Evolutionary conservation across 2,888 invertebrate species (phyloP), one percentile per base, ranked within the genome.

Genomic region (Ormyrus thymus): DNA sequence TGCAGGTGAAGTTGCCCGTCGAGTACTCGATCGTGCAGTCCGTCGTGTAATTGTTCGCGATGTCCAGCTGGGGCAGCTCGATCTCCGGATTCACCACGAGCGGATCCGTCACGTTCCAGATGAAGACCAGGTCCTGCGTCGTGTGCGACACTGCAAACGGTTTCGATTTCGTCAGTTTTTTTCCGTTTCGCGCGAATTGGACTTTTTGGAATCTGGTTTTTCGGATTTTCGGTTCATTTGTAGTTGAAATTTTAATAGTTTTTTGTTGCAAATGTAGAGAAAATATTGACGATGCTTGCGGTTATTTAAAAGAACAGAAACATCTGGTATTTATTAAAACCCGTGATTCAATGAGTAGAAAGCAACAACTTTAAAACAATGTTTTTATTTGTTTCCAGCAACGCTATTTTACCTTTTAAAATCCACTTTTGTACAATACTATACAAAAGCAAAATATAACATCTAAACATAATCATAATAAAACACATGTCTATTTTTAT

Each of bases 1-100:
- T 91, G 88, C 97, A 97, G 10, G 97, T 97, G 90, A 97, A 97
- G 90, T 97, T 97, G n/a, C 97, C 95, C 79, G 95, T 95, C 45
- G 95, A 95, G 87, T 96, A 95, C 90, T 96, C 94, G 78, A 95
- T 94, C 61, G 97, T 97, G 87, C 97, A 97, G 89, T 97, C 97
- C n/a, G 94, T 94, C 1, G 97, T 97, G 86, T 95, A 95, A 90
- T 97, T 97, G 86, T 95, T 95, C 50, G 96, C 94, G 82, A 97
- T 95, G 83, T 97, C 97, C 79, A 97, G 92, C 88, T 97, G 97
- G 0, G 97, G 97, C 84, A 97, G 91, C 89, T 97, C 97, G 80
- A 97, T 96, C 85, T 96, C 95, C 10, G 95, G 95, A 90, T 96
- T 96, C 43, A 97, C 96, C 82, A 97, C 96, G 77, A 97, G 90